Evolutionary conservation across 2,888 invertebrate species (phyloP), one percentile per base, ranked within the genome.

Genomic region (Fragum fragum): DNA sequence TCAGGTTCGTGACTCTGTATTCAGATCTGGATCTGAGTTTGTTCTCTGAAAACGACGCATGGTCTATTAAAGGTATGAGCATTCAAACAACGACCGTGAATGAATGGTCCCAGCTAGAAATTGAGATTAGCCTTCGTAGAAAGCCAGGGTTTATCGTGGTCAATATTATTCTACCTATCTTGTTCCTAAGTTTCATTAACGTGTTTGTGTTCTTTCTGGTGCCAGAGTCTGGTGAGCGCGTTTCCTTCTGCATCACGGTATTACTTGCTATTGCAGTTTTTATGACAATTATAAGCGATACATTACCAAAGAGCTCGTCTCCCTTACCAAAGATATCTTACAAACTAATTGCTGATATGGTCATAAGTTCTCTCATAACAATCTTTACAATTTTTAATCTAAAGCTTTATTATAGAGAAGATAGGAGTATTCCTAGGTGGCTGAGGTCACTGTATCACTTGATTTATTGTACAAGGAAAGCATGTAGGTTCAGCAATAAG

Each of bases 321-420:
- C n/a, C n/a, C n/a, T n/a, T n/a, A n/a, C n/a, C n/a, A n/a, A n/a
- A n/a, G n/a, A n/a, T n/a, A n/a, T n/a, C n/a, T n/a, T n/a, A n/a
- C n/a, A n/a, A n/a, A n/a, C 83, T 23, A n/a, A n/a, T n/a, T n/a
- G n/a, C n/a, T n/a, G n/a, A n/a, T n/a, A n/a, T n/a, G n/a, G 75
- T 84, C 1, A 73, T 86, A 42, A 87, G 87, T 75, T 82, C 87
- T 11, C 42, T 87, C 11, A 82, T 84, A 21, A 81, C 76, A 1
- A n/a, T 84, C 11, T 70, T 81, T 6, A 84, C 87, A 0, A 79
- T 86, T 14, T 61, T 84, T 28, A 87, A 80, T 9, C 63, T 86
- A 1, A 68, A 73, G 26, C 71, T 80, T 14, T 86, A 85, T 68
- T 80, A 86, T 14, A 39, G 14, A 39, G 39, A 39, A 9, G 39